Base-by-base conservation (phyloP, 2,888 invertebrate genomes). In the Euplagia quadripunctaria region DNA sequence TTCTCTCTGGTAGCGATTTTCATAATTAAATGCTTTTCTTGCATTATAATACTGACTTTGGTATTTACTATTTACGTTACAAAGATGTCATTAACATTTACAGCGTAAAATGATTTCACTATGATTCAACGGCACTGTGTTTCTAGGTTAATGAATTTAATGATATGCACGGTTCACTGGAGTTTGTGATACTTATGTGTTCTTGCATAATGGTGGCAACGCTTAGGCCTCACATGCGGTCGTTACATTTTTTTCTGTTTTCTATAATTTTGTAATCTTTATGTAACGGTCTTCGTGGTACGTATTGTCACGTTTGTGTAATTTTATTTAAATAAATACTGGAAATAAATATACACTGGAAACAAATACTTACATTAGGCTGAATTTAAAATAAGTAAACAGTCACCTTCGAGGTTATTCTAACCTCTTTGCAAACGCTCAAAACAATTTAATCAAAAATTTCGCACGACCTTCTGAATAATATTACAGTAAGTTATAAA, bases 201-300 rank as follows among this genome's bases (percentile, higher is more conserved):
- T 78, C 75, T 90, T 91, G 84, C 89, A 85, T 88, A 90, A 90
- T 74, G 52, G 80, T 74, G 82, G 81, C 80, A 82, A 85, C 87
- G 86, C 78, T 75, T 73, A 75, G 74, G 71, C 43, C 43, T 61
- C 64, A 82, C 82, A 31, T 31, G 68, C 77, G 81, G 70, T 72
- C 73, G 78, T 78, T 76, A 71, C 70, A 77, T 79, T 64, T 82
- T 79, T 79, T 80, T 86, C 76, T 79, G 80, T 86, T 90, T 86
- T 86, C 81, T 83, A 79, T 79, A 2, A 77, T 85, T 83, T 85
- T 81, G 80, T 82, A 81, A 83, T 74, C 63, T 66, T 87, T 83
- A 82, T 79, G 73, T 80, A 85, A 85, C 79, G 64, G 74, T 77
- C 80, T 79, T 85, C 82, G 42, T 70, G 65, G 20, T 5, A 68